A percentile compares a stretch with the other conserved stretches of the same genome.
Evolutionary conservation across 2,888 invertebrate species (phyloP).

Genomic region (Urechis unicinctus): DNA sequence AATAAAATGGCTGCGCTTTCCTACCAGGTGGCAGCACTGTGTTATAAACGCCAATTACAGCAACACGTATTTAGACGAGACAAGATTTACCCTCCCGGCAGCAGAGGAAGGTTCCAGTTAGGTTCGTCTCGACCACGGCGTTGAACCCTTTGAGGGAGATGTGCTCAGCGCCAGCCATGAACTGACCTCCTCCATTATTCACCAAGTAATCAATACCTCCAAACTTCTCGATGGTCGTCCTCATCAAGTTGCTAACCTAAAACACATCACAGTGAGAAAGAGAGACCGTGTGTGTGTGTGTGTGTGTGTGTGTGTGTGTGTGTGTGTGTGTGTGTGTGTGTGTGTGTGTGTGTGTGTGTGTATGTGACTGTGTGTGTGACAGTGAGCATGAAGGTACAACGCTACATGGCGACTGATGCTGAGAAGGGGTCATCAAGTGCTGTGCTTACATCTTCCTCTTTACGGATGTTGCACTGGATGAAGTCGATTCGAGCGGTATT

Average conservation of each 20-base stretch:
- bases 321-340: no score
- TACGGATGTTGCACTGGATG: slow-evolving; percentile 52
- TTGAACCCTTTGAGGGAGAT: slow-evolving; percentile 54
- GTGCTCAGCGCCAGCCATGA: slow-evolving; percentile 46
- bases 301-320: no score
- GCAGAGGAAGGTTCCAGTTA: slow-evolving; percentile 54
- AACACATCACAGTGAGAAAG: slow-evolving; percentile 1
- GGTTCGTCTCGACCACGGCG: slow-evolving; percentile 55
- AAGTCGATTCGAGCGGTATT: slow-evolving; percentile 34
- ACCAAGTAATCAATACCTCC: slow-evolving; percentile 53
- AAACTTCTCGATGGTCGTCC: slow-evolving; percentile 41
- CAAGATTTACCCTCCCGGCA: slow-evolving; percentile 51
- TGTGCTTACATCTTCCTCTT: slow-evolving; percentile 51
- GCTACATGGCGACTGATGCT: no score
- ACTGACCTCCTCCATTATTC: slow-evolving; percentile 56
- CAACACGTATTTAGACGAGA: no score
- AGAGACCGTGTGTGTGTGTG: no score
- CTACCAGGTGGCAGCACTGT: no score
- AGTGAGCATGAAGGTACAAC: no score
- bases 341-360: no score
- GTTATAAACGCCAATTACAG: no score
- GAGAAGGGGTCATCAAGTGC: no score
- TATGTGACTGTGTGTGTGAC: no score
- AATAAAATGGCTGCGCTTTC: not conserved
- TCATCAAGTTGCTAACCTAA: slow-evolving; percentile 43